A percentile compares a stretch with the other conserved stretches of the same genome.
phyloP scores from a whole-genome alignment of 2,797 vertebrate genomes.

The Onychomys arenicola region DNA sequence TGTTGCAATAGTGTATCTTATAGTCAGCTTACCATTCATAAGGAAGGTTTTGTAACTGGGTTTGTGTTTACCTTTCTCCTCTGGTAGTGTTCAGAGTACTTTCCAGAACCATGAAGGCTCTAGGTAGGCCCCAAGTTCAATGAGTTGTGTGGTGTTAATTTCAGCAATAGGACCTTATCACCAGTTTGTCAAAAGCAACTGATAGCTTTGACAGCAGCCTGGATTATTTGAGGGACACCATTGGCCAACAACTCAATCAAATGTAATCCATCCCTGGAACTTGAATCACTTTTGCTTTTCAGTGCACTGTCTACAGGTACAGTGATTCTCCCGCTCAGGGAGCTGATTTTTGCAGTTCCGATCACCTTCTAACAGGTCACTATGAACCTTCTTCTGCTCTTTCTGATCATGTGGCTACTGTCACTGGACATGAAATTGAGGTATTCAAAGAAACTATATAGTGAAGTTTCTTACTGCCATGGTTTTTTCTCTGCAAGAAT shows the following conservation, averaged over 20 bases:
- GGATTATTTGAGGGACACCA: neutral
- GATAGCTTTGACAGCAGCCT: neutral
- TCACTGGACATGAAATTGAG: neutral
- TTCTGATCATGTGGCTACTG: neutral
- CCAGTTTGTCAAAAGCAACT: neutral
- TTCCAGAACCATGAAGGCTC: neutral
- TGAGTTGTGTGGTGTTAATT: neutral
- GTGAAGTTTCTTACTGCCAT: neutral
- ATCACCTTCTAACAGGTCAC: neutral
- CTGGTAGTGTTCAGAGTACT: neutral
- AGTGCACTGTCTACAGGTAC: neutral
- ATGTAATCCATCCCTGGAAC: neutral
- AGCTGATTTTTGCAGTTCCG: neutral
- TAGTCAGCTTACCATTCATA: neutral
- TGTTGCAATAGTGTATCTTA: neutral
- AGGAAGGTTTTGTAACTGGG: neutral
- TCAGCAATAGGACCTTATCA: neutral
- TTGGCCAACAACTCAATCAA: neutral
- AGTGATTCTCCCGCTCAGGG: neutral
- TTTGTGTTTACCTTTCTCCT: neutral
- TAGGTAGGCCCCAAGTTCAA: neutral
- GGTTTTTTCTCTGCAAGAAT: neutral
- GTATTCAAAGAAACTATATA: conserved; percentile 32
- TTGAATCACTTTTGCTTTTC: neutral
- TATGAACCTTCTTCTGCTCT: neutral